These are phyloP conservation scores for Cyprinodon variegatus DNA, from an alignment of 2,113 vertebrate species.

Conservation along the genomic window DNA sequence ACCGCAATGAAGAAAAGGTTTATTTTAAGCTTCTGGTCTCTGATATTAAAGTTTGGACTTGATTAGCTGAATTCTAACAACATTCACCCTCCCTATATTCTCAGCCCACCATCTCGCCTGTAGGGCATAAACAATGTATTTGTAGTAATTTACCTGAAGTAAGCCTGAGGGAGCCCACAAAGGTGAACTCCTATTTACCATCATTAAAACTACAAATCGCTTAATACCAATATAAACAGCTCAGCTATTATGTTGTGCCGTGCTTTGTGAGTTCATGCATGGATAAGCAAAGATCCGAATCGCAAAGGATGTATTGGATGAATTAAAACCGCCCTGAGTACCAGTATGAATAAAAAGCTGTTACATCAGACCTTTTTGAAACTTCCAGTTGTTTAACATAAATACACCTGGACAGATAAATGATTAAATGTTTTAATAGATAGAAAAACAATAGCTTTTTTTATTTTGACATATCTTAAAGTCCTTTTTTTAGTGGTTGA, in stretches of 20 bases:
- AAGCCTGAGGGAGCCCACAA: conserved; percentile 74
- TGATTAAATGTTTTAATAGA: conserved; percentile 65
- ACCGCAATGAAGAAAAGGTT: not conserved
- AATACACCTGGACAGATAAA: conserved; percentile 24
- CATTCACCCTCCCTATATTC: not conserved
- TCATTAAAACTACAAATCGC: conserved; percentile 82
- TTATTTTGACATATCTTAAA: conserved; percentile 63
- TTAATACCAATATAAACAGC: conserved; percentile 80
- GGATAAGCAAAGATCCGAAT: conserved; percentile 78
- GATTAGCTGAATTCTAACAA: conserved; percentile 69
- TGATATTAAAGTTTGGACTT: conserved; percentile 58
- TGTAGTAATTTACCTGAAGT: conserved; percentile 79
- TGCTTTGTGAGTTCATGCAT: conserved; percentile 67
- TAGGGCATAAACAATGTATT: conserved; percentile 75
- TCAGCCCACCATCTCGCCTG: conserved; percentile 64
- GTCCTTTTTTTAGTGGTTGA: conserved; percentile 65
- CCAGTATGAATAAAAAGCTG: conserved; percentile 74
- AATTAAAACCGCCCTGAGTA: conserved; percentile 78
- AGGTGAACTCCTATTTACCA: conserved; percentile 79
- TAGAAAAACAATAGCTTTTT: conserved; percentile 62
- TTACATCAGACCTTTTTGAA: conserved; percentile 59
- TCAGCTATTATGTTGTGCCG: conserved; percentile 73
- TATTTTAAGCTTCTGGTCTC: conserved; percentile 53
- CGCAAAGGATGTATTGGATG: conserved; percentile 71
- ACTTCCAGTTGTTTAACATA: conserved; percentile 33